Evolutionary conservation across 64 coral and sea anemone genomes (phyloP).

Genomic region (Montipora cactus): DNA sequence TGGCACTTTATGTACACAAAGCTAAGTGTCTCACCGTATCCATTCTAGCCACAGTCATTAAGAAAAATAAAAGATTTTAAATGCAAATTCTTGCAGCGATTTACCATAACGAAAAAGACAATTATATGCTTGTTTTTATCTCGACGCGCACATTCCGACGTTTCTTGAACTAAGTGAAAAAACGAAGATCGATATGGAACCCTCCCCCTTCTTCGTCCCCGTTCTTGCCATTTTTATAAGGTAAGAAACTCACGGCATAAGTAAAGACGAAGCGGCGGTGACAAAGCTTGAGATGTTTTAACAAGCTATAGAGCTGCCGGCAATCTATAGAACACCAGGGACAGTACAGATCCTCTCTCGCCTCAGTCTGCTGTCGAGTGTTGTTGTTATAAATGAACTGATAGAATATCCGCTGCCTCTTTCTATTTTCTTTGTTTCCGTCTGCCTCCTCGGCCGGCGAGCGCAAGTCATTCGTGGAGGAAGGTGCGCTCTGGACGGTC

Average conservation of each 20-base stretch:
- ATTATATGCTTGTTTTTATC: too few relatives aligned
- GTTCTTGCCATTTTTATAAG: background rate
- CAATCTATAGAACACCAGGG: slow-evolving; percentile 98
- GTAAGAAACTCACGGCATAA: slow-evolving; percentile 90
- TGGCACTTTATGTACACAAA: too few relatives aligned
- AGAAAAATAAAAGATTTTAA: too few relatives aligned
- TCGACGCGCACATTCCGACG: too few relatives aligned
- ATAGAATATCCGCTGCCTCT: slow-evolving; percentile 93
- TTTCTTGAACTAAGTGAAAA: too few relatives aligned
- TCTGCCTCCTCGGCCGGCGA: slow-evolving; percentile 45
- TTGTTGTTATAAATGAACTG: slow-evolving; percentile 99
- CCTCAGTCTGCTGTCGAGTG: slow-evolving; percentile 95
- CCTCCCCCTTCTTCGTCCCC: too few relatives aligned
- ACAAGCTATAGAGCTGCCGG: slow-evolving; percentile 84
- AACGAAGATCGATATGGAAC: too few relatives aligned
- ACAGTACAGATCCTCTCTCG: slow-evolving; percentile 91
- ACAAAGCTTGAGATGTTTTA: slow-evolving; percentile 96
- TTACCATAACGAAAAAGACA: too few relatives aligned
- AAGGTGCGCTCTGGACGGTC: slow-evolving; percentile 18
- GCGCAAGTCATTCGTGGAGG: slow-evolving; percentile 35
- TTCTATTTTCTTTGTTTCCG: slow-evolving; percentile 59
- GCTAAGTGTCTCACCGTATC: too few relatives aligned
- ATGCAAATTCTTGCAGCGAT: too few relatives aligned
- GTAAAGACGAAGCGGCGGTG: slow-evolving; percentile 93
- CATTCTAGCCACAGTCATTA: too few relatives aligned